Evolutionary conservation across 2,888 invertebrate species (phyloP).

Genomic region (Pelosia muscerda): DNA sequence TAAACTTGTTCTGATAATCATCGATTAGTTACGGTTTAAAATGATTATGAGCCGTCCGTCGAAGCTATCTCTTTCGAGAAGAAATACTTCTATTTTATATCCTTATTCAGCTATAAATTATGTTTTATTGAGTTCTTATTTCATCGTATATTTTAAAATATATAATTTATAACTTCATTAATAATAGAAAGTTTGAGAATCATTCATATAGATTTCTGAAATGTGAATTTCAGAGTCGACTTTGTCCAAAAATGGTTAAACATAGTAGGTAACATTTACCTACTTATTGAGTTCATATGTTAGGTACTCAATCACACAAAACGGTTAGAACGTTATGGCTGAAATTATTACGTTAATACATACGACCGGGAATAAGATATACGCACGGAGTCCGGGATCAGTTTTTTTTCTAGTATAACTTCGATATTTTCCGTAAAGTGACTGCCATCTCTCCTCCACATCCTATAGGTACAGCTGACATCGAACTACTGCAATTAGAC

Average conservation of each 20-base stretch:
- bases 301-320: background rate
- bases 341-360: background rate
- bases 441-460: too few species aligned
- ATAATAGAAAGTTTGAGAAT: background rate
- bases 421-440: too few species aligned
- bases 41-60: conserved; percentile 20
- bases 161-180: background rate
- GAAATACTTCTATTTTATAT: conserved; percentile 7
- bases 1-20: conserved; percentile 23
- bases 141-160: background rate
- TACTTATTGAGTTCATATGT: background rate
- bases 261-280: too few species aligned
- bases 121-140: background rate
- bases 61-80: background rate
- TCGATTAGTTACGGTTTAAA: conserved; percentile 12
- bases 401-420: too few species aligned
- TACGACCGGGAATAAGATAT: background rate
- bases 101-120: background rate
- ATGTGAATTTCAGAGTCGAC: background rate
- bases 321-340: background rate
- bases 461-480: too few species aligned
- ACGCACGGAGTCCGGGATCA: too few species aligned
- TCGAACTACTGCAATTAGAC: too few species aligned
- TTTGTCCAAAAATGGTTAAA: background rate
- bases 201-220: background rate